Evolutionary conservation across 2,888 invertebrate species (phyloP), one percentile per base, ranked within the genome.

Genomic region (Psylliodes chrysocephalus): DNA sequence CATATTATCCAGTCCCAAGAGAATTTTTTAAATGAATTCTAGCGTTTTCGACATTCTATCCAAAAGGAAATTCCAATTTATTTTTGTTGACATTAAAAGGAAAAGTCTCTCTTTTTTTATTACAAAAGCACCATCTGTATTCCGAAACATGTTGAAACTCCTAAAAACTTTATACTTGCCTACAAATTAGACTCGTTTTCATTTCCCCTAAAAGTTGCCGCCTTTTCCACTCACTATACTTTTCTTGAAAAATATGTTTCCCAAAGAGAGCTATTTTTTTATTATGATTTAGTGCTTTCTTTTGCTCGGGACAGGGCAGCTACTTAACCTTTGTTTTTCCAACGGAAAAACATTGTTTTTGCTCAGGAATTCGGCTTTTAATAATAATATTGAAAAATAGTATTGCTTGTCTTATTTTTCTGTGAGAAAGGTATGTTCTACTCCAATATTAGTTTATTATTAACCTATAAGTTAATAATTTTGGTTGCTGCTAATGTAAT

Each of bases 121-220:
- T 6, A 18, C 47, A 25, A 19, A 54, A 18, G 52, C 5, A 38
- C 35, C 54, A 54, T 54, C 54, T 54, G 54, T 54, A 54, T 40
- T 40, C 40, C 22, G 25, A 54, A 54, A 54, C 40, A 40, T 22
- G 40, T 14, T 25, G 15, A 14, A 47, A 47, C 35, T 52, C 17
- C 38, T 10, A 38, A 52, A 38, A 30, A 38, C 15, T 54, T 40
- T 38, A 54, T 38, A 15, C 25, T n/a, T 28, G 22, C 40, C 8
- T 22, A 40, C 7, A 7, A 40, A 40, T n/a, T 54, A 54, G 40
- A 40, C 40, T 40, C 40, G 22, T 35, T 47, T 33, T 30, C 5
- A n/a, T 51, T 51, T 51, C 38, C 14, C 6, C 1, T 25, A 22
- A 38, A 42, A 40, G 22, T 53, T 54, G 15, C 18, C 8, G 2